phyloP scores from a whole-genome alignment of 1,140 invertebrate genomes.

The Mya arenaria region DNA sequence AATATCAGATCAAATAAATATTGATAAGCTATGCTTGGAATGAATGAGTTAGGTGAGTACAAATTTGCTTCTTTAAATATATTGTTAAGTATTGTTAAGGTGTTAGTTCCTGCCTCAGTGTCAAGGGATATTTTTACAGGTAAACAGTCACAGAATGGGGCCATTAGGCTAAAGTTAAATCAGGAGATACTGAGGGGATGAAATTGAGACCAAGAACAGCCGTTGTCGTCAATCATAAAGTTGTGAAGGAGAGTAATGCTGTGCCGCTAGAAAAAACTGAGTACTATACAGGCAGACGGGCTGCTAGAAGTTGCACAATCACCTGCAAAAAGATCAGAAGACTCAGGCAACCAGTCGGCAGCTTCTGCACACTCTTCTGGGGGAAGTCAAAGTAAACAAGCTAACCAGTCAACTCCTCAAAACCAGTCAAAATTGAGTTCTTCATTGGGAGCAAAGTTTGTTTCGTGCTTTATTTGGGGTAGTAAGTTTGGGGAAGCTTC shows the following conservation, averaged over 20 bases:
- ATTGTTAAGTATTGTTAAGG: background rate
- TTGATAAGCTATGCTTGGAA: conserved; percentile 48
- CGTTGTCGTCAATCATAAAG: conserved; percentile 58
- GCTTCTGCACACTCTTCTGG: background rate
- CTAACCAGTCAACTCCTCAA: background rate
- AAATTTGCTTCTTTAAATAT: background rate
- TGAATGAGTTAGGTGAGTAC: conserved; percentile 44
- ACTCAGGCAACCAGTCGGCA: background rate
- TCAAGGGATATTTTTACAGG: background rate
- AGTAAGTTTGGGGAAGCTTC: conserved; percentile 87
- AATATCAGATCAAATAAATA: no score
- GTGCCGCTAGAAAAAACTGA: conserved; percentile 45
- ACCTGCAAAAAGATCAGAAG: background rate
- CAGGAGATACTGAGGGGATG: background rate
- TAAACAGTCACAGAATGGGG: conserved; percentile 8
- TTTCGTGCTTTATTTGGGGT: conserved; percentile 88
- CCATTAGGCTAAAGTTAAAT: background rate
- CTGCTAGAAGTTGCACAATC: background rate
- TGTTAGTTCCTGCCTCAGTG: conserved; percentile 15
- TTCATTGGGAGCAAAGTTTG: conserved; percentile 74
- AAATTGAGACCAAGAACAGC: conserved; percentile 58
- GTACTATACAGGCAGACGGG: conserved; percentile 3
- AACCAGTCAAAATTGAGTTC: conserved; percentile 38
- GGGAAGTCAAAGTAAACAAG: background rate
- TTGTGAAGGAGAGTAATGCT: conserved; percentile 52